phyloP scores from a whole-genome alignment of 1,140 invertebrate genomes.

The Saxidomus purpurata region DNA sequence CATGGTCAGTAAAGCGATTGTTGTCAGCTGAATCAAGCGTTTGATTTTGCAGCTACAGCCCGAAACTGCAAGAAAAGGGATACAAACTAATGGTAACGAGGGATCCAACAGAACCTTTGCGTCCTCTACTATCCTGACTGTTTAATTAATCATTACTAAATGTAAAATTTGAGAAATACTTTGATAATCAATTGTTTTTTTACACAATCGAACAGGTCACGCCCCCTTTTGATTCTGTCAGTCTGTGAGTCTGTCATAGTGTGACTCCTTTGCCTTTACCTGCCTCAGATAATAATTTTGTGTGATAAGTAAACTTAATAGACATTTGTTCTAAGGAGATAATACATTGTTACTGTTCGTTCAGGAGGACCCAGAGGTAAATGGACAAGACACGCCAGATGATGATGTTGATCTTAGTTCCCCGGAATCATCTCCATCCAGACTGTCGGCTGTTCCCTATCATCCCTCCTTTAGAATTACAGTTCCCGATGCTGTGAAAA shows the following conservation, averaged over 20 bases:
- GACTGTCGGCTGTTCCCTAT: slow-evolving; percentile 74
- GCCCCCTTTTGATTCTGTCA: neutral
- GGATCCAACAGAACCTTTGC: neutral
- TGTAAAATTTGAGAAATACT: too few relatives aligned
- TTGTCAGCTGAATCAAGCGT: slow-evolving; percentile 39
- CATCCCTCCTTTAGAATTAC: slow-evolving; percentile 82
- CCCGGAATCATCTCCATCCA: slow-evolving; percentile 62
- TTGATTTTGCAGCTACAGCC: neutral
- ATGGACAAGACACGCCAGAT: slow-evolving; percentile 30
- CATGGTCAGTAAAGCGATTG: neutral
- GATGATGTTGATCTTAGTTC: slow-evolving; percentile 69
- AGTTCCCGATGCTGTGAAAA: slow-evolving; percentile 85
- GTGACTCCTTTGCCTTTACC: too few relatives aligned
- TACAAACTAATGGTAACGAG: neutral
- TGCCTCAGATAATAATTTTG: too few relatives aligned
- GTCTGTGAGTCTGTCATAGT: too few relatives aligned
- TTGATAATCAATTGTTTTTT: too few relatives aligned
- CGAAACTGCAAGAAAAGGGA: too few relatives aligned
- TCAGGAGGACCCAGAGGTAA: neutral
- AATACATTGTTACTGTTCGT: neutral
- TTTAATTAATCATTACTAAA: too few relatives aligned
- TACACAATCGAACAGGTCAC: neutral
- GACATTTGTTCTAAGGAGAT: too few relatives aligned
- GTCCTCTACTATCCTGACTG: neutral
- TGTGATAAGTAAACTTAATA: too few relatives aligned